Conservation (phyloP, 2,888 invertebrate species). For the Dioctria linearis region DNA sequence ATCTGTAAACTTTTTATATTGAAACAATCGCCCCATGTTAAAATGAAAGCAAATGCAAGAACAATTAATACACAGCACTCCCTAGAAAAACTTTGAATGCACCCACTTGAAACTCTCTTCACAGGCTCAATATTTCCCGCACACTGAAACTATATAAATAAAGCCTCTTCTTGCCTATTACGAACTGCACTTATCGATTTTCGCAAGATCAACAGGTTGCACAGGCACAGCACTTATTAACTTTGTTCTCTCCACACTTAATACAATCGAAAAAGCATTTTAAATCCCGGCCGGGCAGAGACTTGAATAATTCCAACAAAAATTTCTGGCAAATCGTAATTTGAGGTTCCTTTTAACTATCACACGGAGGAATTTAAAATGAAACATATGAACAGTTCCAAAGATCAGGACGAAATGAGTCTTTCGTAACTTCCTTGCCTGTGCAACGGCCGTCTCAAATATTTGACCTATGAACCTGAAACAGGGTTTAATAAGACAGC, state of each 20-base stretch:
- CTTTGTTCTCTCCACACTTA: neutral
- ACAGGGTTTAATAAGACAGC: neutral
- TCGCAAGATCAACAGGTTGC: slow-evolving; percentile 14
- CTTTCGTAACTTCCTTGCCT: neutral
- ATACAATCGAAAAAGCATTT: no score
- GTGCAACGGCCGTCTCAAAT: neutral
- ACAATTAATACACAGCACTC: neutral
- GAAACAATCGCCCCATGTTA: slow-evolving; percentile 37
- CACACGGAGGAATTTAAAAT: neutral
- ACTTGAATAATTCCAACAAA: no score
- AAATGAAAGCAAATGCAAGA: neutral
- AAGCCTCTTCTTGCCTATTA: neutral
- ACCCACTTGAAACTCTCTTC: slow-evolving; percentile 11
- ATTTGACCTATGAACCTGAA: neutral
- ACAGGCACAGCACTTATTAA: no score
- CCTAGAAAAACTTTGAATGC: neutral
- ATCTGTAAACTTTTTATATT: slow-evolving; percentile 22
- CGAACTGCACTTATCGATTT: slow-evolving; percentile 37
- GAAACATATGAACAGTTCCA: slow-evolving; percentile 8
- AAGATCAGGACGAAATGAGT: slow-evolving; percentile 16
- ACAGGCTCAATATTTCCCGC: slow-evolving; percentile 23
- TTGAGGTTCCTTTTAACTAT: no score
- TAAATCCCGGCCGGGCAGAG: no score
- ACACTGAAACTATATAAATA: slow-evolving; percentile 38
- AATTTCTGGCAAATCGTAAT: no score